Evolutionary conservation across 2,797 vertebrate genomes (phyloP), one percentile per base, ranked within the genome.

Genomic region (Helicolenus hilgendorfi): DNA sequence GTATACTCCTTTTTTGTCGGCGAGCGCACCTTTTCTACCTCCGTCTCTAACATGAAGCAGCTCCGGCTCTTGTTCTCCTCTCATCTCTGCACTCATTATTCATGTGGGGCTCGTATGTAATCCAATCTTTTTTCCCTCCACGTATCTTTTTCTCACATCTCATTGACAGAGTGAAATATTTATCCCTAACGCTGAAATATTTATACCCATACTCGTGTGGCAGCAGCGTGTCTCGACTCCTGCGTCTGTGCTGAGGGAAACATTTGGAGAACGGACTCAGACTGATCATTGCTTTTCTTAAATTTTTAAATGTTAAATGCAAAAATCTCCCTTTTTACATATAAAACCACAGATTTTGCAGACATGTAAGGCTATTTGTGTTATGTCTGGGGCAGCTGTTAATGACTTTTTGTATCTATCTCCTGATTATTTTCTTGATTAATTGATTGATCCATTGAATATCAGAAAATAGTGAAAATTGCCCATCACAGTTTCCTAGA

Each of bases 91-190:
- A 83, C 89, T 85, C 88, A 92, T 94, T 94, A 96, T 95, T 94
- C 77, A 93, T 93, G 82, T 26, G 86, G 84, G 71, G 74, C 74
- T 89, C 7, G 0, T 53, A 74, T 90, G 93, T 93, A 89, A 94
- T 83, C 80, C 82, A 84, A 87, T 88, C 82, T 78, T 74, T 86
- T 68, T 65, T 83, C 72, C 26, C 83, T 89, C 70, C 89, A 38
- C 72, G 67, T 86, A 88, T 92, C 92, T 86, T 78, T 89, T 92
- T 92, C 91, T 93, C 90, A 88, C 85, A 89, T 94, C 92, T 92
- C 89, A 94, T 92, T 92, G 80, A 90, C 89, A 91, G 86, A 90
- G 86, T 96, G 86, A 97, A 97, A 96, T 96, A 97, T 96, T 96
- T 92, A 98, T 97, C 70, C 49, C 77, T 45, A 56, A 68, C 31